Base-by-base conservation (phyloP, 2,888 invertebrate species). In the Coenonympha arcania region DNA sequence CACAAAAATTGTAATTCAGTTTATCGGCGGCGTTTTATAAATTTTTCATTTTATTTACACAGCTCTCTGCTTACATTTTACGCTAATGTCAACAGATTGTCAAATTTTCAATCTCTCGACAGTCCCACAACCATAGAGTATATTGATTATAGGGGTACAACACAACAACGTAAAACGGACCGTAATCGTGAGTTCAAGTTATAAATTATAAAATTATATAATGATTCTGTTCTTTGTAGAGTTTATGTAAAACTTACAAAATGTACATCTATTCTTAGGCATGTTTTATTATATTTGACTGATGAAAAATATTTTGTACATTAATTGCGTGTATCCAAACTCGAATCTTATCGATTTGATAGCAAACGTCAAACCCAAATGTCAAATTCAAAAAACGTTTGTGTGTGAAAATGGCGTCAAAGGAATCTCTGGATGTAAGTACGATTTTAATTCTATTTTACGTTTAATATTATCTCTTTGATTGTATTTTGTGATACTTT, bases 361-460 rank as follows among this genome's bases (percentile, higher is more conserved):
- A 65, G 34, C 40, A 55, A 53, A 51, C 48, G 56, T 61, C 58
- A 62, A 50, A 15, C 11, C 56, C 41, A 59, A 73, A 71, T 63
- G 74, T 76, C 79, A 80, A 80, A 76, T 71, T 78, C n/a, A n/a
- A n/a, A n/a, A n/a, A n/a, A n/a, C n/a, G 76, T 79, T 80, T 82
- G 77, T 80, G 76, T 76, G 76, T 78, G 82, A 80, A 84, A 83
- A 86, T 86, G 86, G 86, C 86, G 86, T 86, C 86, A 57, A 86
- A 86, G 82, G 86, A 86, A 70, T 86, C 86, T 66, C 77, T 86
- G 55, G 86, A 86, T 71, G 86, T 86, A 65, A 86, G 86, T 86
- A 76, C 67, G 62, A 47, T 57, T 65, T 64, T 68, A 68, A 60
- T 66, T 53, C 4, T 34, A 43, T 50, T 54, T 44, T 28, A 43